Evolutionary conservation across 2,888 invertebrate species (phyloP).

Genomic region (Caenorhabditis sp.): DNA sequence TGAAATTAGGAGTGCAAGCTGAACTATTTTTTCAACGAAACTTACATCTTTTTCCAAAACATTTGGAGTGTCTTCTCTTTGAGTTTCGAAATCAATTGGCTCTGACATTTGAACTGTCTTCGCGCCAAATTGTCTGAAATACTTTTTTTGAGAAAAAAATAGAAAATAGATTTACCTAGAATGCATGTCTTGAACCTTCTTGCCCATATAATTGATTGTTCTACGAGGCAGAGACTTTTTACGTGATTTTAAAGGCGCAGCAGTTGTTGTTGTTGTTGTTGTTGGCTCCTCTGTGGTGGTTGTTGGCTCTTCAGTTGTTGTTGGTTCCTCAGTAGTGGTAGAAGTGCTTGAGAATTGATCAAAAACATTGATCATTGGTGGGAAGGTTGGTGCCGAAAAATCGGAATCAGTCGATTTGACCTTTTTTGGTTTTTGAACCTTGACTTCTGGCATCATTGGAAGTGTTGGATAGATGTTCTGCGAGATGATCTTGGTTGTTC

Average conservation of each 20-base stretch:
- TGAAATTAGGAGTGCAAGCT: not conserved
- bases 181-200: constrained; percentile 34
- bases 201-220: constrained; percentile 30
- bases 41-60: constrained; percentile 34
- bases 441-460: constrained; percentile 6
- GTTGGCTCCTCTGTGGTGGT: constrained; percentile 6
- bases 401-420: constrained; percentile 19
- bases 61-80: constrained; percentile 27
- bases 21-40: not conserved
- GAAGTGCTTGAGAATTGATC: not conserved
- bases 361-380: constrained; percentile 20
- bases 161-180: constrained; percentile 5
- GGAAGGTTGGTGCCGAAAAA: constrained; percentile 36
- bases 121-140: constrained; percentile 25
- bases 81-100: constrained; percentile 33
- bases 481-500: constrained; percentile 24
- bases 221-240: constrained; percentile 21
- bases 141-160: not conserved
- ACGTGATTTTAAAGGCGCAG: not conserved
- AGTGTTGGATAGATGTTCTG: constrained; percentile 8
- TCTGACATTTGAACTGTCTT: constrained; percentile 39
- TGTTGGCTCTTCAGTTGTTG: constrained; percentile 20
- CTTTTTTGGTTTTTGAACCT: constrained; percentile 6
- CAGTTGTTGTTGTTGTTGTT: constrained; percentile 3
- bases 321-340: not conserved